Percentiles rank a stretch among this genome's conserved stretches.
Evolutionary conservation across 2,113 vertebrate species (phyloP).

Genomic region (Notechis scutatus): DNA sequence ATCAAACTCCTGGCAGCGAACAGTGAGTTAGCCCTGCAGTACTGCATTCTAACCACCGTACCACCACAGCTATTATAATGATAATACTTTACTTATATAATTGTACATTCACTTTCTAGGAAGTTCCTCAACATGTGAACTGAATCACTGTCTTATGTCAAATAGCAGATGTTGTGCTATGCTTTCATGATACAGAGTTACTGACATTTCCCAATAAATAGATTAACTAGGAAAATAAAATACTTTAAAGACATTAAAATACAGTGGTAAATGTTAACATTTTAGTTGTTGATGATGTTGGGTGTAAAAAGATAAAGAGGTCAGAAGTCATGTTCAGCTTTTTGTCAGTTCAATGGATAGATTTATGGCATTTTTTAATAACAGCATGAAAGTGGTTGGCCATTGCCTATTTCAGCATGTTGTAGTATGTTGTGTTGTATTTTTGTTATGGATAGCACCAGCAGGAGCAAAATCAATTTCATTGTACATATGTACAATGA

Average conservation of each 20-base stretch:
- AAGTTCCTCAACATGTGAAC: not conserved
- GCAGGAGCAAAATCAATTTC: too few species aligned
- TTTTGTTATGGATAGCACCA: too few species aligned
- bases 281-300: not conserved
- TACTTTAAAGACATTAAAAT: slow-evolving; percentile 18
- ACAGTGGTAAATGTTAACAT: not conserved
- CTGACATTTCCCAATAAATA: not conserved
- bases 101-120: slow-evolving; percentile 17
- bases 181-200: not conserved
- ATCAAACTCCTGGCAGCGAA: too few species aligned
- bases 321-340: not conserved
- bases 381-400: not conserved
- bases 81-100: not conserved
- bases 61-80: not conserved
- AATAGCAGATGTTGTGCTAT: not conserved
- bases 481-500: too few species aligned
- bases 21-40: too few species aligned
- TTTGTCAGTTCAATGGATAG: not conserved
- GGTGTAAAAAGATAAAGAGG: not conserved
- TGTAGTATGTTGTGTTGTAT: not conserved
- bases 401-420: not conserved
- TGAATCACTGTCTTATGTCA: slow-evolving; percentile 10
- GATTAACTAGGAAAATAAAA: not conserved
- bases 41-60: too few species aligned
- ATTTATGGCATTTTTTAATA: not conserved